These are phyloP conservation scores for Brachymystax lenok DNA, from an alignment of 2,797 vertebrate genomes.

Conservation along the genomic window DNA sequence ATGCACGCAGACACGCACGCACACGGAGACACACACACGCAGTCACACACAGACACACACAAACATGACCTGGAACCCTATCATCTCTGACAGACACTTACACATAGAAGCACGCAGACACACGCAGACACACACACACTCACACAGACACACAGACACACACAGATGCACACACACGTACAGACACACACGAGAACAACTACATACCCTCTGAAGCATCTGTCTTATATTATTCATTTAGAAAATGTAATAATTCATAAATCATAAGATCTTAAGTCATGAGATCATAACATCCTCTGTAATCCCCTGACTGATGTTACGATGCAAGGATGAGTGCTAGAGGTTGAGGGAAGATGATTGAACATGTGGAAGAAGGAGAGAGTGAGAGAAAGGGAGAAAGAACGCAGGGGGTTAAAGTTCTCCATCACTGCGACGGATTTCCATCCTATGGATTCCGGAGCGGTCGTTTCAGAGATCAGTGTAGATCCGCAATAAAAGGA, in stretches of 20 bases:
- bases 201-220: slow-evolving; percentile 16
- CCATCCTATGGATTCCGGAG: too few relatives aligned
- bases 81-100: too few relatives aligned
- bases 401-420: neutral
- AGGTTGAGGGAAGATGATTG: neutral
- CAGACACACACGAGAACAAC: slow-evolving; percentile 12
- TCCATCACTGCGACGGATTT: too few relatives aligned
- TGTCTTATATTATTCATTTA: slow-evolving; percentile 56
- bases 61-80: too few relatives aligned
- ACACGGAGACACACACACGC: too few relatives aligned
- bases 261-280: slow-evolving; percentile 57
- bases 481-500: too few relatives aligned
- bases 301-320: slow-evolving; percentile 12
- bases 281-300: slow-evolving; percentile 36
- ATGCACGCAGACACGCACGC: too few relatives aligned
- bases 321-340: neutral
- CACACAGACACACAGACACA: slow-evolving; percentile 16
- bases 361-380: neutral
- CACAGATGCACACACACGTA: neutral
- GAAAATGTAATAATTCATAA: slow-evolving; percentile 58
- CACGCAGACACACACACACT: neutral
- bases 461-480: too few relatives aligned
- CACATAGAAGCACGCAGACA: too few relatives aligned
- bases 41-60: too few relatives aligned
- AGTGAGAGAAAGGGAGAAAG: neutral